Conservation (phyloP, 2,113 vertebrate species). For the Nothocercus julius region DNA sequence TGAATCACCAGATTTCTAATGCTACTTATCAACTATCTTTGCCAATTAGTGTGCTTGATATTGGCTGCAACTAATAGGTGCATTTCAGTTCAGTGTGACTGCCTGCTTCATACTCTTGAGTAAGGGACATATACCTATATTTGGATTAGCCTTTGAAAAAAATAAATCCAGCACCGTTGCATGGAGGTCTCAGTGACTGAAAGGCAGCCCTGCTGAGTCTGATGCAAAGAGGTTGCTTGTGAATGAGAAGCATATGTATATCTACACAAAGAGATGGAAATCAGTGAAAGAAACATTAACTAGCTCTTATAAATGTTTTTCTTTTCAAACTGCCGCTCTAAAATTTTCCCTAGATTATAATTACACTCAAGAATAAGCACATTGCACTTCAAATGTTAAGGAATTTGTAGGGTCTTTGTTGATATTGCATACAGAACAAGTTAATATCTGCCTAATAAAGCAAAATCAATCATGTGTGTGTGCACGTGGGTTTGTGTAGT, state of each 20-base stretch:
- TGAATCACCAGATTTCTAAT: neutral
- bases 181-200: neutral
- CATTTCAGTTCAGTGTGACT: neutral
- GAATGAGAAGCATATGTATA: neutral
- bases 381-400: neutral
- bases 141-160: neutral
- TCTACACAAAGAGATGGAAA: slow-evolving; percentile 15
- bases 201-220: neutral
- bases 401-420: neutral
- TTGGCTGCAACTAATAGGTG: neutral
- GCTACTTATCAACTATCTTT: neutral
- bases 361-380: neutral
- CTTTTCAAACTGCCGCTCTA: neutral
- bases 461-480: neutral
- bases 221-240: neutral
- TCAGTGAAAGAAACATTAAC: neutral
- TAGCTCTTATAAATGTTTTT: neutral
- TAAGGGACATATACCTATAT: neutral
- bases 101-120: neutral
- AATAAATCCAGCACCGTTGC: neutral
- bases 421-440: neutral
- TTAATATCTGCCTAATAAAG: neutral
- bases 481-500: neutral
- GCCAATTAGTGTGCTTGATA: neutral
- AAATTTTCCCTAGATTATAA: neutral